phyloP scores from a whole-genome alignment of 2,888 invertebrate species.

The Perdita meconis region DNA sequence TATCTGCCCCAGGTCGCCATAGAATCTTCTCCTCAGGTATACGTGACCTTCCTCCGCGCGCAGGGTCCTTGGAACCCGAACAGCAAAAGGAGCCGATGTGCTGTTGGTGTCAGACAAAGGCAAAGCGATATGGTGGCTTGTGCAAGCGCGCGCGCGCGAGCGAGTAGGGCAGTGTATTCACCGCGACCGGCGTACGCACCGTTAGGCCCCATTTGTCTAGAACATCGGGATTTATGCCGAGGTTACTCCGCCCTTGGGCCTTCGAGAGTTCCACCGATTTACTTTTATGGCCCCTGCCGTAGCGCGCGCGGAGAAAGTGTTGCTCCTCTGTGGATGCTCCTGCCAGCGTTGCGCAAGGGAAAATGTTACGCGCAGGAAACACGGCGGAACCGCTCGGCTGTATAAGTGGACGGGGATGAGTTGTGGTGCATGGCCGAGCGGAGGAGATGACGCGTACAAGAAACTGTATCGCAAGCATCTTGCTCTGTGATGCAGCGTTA shows the following conservation, averaged over 20 bases:
- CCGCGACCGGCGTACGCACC: conserved; percentile 62
- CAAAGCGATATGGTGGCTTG: conserved; percentile 54
- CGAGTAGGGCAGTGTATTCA: no score
- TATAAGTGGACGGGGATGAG: neutral
- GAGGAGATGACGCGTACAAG: conserved; percentile 28
- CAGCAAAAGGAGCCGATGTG: conserved; percentile 53
- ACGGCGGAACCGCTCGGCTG: conserved; percentile 10
- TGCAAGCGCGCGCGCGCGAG: conserved; percentile 43
- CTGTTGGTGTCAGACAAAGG: conserved; percentile 68
- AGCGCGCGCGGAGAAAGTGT: conserved; percentile 44
- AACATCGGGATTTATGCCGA: conserved; percentile 68
- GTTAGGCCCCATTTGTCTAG: conserved; percentile 78
- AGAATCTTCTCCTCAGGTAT: conserved; percentile 58
- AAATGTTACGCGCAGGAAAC: conserved; percentile 45
- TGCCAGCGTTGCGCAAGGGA: conserved; percentile 46
- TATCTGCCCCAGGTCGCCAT: conserved; percentile 33
- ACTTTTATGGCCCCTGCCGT: conserved; percentile 51
- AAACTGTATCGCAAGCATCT: conserved; percentile 9
- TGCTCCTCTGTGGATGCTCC: conserved; percentile 9
- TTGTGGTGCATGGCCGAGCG: conserved; percentile 27
- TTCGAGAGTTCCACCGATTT: conserved; percentile 55
- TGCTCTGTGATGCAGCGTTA: conserved; percentile 3
- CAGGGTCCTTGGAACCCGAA: conserved; percentile 56
- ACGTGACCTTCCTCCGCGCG: conserved; percentile 52
- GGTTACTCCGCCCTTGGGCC: conserved; percentile 61